Conservation (phyloP, 2,797 vertebrate genomes). For the Halcyon badia region DNA sequence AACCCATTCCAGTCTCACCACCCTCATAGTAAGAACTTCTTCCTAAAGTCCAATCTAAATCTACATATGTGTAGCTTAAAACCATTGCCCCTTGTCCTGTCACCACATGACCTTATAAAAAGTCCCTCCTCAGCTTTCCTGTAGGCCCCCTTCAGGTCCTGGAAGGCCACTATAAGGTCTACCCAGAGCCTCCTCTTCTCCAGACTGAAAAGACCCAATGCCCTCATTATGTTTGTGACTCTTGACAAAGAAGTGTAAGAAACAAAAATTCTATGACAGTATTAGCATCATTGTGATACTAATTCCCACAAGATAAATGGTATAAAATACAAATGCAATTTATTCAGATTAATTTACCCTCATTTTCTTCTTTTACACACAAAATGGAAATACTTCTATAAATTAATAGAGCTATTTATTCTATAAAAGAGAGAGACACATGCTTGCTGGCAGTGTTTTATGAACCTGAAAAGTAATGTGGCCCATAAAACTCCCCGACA, state of each 20-base stretch:
- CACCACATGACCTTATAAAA: too few species aligned
- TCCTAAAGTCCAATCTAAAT: too few species aligned
- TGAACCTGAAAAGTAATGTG: conserved; percentile 36
- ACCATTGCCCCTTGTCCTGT: too few species aligned
- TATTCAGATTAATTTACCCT: conserved; percentile 26
- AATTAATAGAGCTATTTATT: conserved; percentile 46
- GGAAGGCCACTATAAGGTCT: too few species aligned
- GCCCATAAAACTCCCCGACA: conserved; percentile 27
- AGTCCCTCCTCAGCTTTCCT: too few species aligned
- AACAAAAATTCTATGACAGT: background rate
- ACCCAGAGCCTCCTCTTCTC: too few species aligned
- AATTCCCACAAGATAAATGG: conserved; percentile 17
- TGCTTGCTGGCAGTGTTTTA: conserved; percentile 18
- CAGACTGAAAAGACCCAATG: too few species aligned
- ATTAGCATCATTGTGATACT: background rate
- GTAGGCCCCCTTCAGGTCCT: too few species aligned
- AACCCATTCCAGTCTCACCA: too few species aligned
- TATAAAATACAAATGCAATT: background rate
- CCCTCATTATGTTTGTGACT: background rate
- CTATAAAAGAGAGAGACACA: background rate
- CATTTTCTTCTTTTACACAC: background rate
- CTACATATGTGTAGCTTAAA: too few species aligned
- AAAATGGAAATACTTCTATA: conserved; percentile 8
- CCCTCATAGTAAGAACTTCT: too few species aligned
- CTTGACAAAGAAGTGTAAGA: background rate